A percentile compares a stretch with the other conserved stretches of the same genome.
phyloP scores from a whole-genome alignment of 2,797 vertebrate genomes.

The Sparidentex hasta region DNA sequence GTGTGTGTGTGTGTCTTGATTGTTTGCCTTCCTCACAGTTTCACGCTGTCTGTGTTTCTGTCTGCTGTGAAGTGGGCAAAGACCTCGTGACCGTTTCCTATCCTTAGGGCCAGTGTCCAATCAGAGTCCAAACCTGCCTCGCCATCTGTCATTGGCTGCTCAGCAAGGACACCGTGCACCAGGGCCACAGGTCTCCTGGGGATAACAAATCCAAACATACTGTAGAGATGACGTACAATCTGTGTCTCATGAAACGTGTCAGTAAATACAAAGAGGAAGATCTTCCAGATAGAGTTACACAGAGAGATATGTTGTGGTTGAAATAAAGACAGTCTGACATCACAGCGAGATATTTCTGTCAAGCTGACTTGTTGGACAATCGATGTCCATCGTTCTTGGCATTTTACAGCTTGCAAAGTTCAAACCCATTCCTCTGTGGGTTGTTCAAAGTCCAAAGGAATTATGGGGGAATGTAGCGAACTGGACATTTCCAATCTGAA shows the following conservation, averaged over 20 bases:
- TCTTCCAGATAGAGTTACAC: not conserved
- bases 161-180: slow-evolving; percentile 47
- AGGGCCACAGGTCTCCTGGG: not conserved
- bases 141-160: slow-evolving; percentile 70
- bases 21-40: not conserved
- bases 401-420: not conserved
- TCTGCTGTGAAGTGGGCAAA: slow-evolving; percentile 6
- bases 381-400: not conserved
- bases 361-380: not conserved
- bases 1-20: not conserved
- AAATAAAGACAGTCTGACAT: not conserved
- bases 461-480: not conserved
- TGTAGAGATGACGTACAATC: not conserved
- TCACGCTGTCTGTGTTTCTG: slow-evolving; percentile 11
- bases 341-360: not conserved
- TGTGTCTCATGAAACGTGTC: not conserved
- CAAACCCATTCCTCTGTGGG: not conserved
- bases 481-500: not conserved
- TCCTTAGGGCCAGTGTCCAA: slow-evolving; percentile 58
- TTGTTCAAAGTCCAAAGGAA: not conserved
- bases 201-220: not conserved
- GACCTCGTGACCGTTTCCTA: slow-evolving; percentile 42
- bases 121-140: slow-evolving; percentile 58
- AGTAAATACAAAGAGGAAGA: not conserved
- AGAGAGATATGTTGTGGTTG: not conserved